Conservation (phyloP, 2,797 vertebrate species). For the Monodelphis domestica region DNA sequence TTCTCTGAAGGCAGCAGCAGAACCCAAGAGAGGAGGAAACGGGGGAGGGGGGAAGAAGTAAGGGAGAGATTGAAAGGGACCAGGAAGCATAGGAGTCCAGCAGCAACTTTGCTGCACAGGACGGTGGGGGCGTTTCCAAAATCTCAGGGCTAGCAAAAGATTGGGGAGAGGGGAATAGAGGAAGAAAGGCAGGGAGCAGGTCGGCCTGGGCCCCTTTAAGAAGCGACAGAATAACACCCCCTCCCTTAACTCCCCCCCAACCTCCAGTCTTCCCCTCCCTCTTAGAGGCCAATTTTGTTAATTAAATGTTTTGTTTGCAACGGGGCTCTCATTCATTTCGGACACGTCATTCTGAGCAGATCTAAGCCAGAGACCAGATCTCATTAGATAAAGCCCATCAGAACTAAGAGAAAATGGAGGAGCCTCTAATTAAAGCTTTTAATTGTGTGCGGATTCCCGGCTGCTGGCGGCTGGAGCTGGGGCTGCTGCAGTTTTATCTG, state of each 20-base stretch:
- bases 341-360: constrained; percentile 98
- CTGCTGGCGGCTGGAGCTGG: constrained; percentile 87
- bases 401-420: constrained; percentile 99
- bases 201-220: constrained; percentile 91
- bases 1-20: constrained; percentile 13
- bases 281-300: constrained; percentile 99
- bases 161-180: not conserved
- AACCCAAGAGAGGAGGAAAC: not conserved
- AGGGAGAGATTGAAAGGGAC: not conserved
- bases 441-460: constrained; percentile 99
- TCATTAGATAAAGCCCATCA: constrained; percentile 99
- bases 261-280: constrained; percentile 77
- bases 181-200: not conserved
- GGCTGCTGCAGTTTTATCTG: constrained; percentile 92
- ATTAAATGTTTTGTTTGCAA: constrained; percentile 99
- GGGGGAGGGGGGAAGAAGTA: not conserved
- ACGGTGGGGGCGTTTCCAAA: not conserved
- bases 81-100: not conserved
- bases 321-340: constrained; percentile 99
- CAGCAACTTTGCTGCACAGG: not conserved
- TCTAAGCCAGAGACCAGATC: constrained; percentile 99
- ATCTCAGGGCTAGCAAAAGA: not conserved
- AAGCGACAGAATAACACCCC: constrained; percentile 78
- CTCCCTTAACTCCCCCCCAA: constrained; percentile 63
- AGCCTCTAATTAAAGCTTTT: constrained; percentile 99